Percentiles rank a stretch among this genome's conserved stretches.
These are phyloP conservation scores for Pantherophis alleghaniensis DNA, from an alignment of 2,797 vertebrate species.

Conservation along the genomic window DNA sequence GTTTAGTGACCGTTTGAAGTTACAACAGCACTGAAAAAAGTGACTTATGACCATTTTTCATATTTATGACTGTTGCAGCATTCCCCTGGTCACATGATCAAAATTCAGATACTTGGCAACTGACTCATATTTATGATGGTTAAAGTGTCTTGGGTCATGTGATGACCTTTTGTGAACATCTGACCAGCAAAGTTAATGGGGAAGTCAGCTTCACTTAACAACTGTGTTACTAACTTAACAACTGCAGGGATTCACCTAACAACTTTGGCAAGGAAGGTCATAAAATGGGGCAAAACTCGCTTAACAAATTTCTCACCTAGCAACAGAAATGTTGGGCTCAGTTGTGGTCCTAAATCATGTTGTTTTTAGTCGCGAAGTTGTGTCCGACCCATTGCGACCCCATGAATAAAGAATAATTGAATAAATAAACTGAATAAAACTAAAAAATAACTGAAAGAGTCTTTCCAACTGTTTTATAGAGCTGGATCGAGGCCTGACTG, in stretches of 20 bases:
- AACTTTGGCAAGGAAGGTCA: not conserved
- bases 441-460: not conserved
- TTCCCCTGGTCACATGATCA: not conserved
- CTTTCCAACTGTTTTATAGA: conserved; percentile 70
- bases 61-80: not conserved
- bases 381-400: no score
- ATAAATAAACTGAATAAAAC: no score
- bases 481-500: conserved; percentile 87
- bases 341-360: not conserved
- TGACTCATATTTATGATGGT: not conserved
- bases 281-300: not conserved
- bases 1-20: not conserved
- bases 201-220: not conserved
- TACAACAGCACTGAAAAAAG: not conserved
- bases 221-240: not conserved
- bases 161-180: not conserved
- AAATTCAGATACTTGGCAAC: not conserved
- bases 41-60: not conserved
- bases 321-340: not conserved
- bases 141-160: not conserved
- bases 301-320: not conserved
- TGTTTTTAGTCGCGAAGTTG: no score
- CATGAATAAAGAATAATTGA: not conserved
- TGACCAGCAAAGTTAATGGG: not conserved
- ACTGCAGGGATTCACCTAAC: not conserved